These are phyloP conservation scores for Channallabes apus DNA, from an alignment of 2,797 vertebrate genomes.

Conservation along the genomic window DNA sequence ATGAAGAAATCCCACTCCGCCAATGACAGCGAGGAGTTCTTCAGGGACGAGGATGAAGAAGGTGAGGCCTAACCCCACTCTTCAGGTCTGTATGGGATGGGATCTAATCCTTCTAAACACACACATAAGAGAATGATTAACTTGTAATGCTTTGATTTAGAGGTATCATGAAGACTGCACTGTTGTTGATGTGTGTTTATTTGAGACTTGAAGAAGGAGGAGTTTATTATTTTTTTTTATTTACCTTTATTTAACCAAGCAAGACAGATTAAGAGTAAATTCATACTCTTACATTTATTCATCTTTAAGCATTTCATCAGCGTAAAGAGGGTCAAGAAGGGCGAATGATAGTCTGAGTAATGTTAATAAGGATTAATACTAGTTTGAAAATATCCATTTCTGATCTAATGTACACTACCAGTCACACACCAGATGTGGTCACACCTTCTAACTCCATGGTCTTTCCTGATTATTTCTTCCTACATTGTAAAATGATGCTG, in stretches of 20 bases:
- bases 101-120: background rate
- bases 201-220: background rate
- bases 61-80: constrained; percentile 69
- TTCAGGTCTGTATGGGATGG: no score
- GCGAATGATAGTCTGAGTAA: background rate
- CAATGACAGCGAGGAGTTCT: constrained; percentile 98
- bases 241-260: no score
- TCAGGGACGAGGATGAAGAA: constrained; percentile 85
- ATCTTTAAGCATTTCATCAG: background rate
- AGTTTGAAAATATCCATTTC: background rate
- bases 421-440: no score
- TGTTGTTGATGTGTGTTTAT: background rate
- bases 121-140: background rate
- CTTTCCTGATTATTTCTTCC: no score
- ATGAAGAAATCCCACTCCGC: constrained; percentile 99
- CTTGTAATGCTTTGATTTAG: background rate
- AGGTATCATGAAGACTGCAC: background rate
- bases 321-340: no score
- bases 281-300: no score
- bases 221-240: no score
- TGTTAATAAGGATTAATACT: background rate
- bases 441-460: no score
- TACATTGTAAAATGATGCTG: no score
- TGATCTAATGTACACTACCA: background rate
- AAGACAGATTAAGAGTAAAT: no score